A percentile compares a stretch with the other conserved stretches of the same genome.
phyloP scores from a whole-genome alignment of 1,140 invertebrate genomes.

The Phenacoccus solenopsis region DNA sequence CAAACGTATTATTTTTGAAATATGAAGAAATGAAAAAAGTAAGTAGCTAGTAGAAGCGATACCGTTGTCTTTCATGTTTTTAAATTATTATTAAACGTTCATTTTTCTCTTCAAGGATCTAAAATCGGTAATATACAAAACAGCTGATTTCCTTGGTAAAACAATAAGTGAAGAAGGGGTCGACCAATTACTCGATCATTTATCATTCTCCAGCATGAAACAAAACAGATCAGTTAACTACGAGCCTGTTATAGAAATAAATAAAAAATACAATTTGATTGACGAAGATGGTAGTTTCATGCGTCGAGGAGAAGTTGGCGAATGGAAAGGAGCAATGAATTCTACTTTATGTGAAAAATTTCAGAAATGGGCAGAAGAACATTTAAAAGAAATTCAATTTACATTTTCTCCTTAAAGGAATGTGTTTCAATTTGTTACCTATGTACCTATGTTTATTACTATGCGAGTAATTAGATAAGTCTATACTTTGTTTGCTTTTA shows the following conservation, averaged over 20 bases:
- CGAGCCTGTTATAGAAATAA: conserved; percentile 33
- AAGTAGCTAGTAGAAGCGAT: conserved; percentile 18
- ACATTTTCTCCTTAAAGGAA: background rate
- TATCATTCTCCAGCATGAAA: conserved; percentile 54
- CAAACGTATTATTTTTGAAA: conserved; percentile 65
- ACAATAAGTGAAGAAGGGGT: conserved; percentile 48
- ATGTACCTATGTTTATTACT: background rate
- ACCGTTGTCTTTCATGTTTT: background rate
- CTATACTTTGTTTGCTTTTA: background rate
- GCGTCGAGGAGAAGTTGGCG: conserved; percentile 66
- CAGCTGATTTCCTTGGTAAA: conserved; percentile 60
- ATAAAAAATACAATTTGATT: conserved; percentile 36
- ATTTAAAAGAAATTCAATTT: conserved; percentile 29
- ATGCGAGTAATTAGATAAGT: background rate
- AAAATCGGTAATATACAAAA: conserved; percentile 44
- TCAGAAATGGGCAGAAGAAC: conserved; percentile 57
- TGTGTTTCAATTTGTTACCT: background rate
- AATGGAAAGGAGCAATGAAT: conserved; percentile 71
- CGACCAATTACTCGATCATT: conserved; percentile 50
- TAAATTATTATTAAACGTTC: background rate
- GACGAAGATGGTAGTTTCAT: conserved; percentile 52
- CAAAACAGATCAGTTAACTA: conserved; percentile 60
- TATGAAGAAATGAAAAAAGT: conserved; percentile 74
- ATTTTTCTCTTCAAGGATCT: conserved; percentile 38
- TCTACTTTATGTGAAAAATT: conserved; percentile 52